Evolutionary conservation across 1,140 invertebrate genomes (phyloP).

Genomic region (Drosophila kepulauana): DNA sequence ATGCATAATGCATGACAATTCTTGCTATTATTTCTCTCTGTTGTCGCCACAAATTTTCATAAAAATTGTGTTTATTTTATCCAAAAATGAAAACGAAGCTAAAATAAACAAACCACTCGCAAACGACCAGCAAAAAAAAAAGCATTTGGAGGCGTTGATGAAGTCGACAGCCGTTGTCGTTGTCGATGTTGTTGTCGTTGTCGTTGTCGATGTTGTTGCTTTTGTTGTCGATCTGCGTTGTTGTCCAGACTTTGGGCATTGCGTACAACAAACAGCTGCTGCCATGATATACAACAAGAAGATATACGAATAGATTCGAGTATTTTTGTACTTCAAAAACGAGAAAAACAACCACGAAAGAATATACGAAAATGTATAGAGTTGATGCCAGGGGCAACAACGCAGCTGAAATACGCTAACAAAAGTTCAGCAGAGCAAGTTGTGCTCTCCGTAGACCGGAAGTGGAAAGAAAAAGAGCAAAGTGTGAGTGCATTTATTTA

Average conservation of each 20-base stretch:
- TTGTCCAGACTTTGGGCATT: constrained; percentile 14
- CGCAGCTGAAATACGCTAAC: constrained; percentile 24
- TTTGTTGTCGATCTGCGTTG: constrained; percentile 15
- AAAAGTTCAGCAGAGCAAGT: background rate
- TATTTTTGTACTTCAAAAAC: constrained; percentile 70
- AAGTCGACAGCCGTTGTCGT: constrained; percentile 44
- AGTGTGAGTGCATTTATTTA: background rate
- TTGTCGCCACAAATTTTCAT: constrained; percentile 50
- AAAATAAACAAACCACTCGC: constrained; percentile 59
- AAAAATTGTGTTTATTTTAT: constrained; percentile 57
- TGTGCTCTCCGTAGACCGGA: too few relatives aligned
- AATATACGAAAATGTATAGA: background rate
- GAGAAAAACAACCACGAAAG: constrained; percentile 27
- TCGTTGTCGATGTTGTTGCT: constrained; percentile 10
- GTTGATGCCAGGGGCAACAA: background rate
- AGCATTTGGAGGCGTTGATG: constrained; percentile 35
- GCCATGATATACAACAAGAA: constrained; percentile 42
- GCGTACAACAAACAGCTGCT: constrained; percentile 67
- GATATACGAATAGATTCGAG: constrained; percentile 50
- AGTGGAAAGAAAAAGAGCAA: background rate
- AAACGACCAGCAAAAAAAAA: constrained; percentile 36
- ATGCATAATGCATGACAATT: constrained; percentile 68
- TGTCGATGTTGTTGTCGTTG: constrained; percentile 11
- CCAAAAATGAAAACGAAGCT: constrained; percentile 18
- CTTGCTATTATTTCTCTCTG: background rate